A percentile compares a stretch with the other conserved stretches of the same genome.
These are phyloP conservation scores for Drosophila insularis DNA, from an alignment of 1,140 invertebrate genomes.

Conservation along the genomic window DNA sequence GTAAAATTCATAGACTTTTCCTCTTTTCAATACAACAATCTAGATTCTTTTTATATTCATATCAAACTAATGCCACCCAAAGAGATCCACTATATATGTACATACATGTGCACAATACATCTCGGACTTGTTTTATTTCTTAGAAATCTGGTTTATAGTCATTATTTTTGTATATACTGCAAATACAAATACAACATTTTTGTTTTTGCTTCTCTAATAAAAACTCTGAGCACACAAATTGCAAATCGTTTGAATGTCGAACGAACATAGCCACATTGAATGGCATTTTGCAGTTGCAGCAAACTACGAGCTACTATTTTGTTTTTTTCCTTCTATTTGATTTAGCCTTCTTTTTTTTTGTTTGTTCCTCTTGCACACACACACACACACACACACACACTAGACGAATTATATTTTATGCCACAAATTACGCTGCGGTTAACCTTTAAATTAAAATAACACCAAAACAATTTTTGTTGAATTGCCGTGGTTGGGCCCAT, in stretches of 20 bases:
- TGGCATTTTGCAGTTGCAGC: constrained; percentile 40
- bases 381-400: constrained; percentile 32
- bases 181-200: too few species aligned
- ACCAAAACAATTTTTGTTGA: constrained; percentile 79
- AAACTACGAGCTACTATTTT: constrained; percentile 24
- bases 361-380: constrained; percentile 25
- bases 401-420: constrained; percentile 81
- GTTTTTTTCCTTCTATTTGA: constrained; percentile 15
- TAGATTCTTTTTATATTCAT: too few species aligned
- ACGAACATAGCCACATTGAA: constrained; percentile 30
- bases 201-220: neutral
- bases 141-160: neutral
- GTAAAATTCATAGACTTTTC: too few species aligned
- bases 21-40: too few species aligned
- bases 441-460: constrained; percentile 81
- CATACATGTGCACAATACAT: neutral
- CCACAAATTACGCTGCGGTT: constrained; percentile 81
- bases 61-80: neutral
- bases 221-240: constrained; percentile 4
- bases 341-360: constrained; percentile 44
- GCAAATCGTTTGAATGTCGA: constrained; percentile 14
- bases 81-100: neutral
- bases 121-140: neutral
- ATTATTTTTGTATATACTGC: neutral
- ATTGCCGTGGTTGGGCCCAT: constrained; percentile 48